Evolutionary conservation across 2,797 vertebrate species (phyloP).

Genomic region (Myotis daubentonii): DNA sequence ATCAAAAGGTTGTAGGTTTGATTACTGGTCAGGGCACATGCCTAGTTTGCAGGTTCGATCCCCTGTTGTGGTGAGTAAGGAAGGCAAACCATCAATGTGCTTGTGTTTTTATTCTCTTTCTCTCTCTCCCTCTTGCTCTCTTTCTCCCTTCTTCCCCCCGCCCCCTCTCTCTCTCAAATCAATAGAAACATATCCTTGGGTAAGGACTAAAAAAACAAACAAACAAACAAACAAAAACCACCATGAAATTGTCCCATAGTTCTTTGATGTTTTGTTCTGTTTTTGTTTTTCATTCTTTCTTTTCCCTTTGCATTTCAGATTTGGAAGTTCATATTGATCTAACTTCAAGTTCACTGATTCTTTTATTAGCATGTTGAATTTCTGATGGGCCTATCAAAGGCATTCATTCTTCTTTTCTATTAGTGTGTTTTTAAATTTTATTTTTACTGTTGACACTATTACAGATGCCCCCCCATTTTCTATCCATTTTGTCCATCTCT

Average conservation of each 20-base stretch:
- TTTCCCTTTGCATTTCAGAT: background rate
- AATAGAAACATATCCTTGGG: background rate
- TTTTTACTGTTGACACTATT: background rate
- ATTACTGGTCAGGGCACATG: background rate
- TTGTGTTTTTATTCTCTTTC: background rate
- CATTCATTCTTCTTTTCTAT: background rate
- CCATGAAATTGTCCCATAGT: background rate
- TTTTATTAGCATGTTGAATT: background rate
- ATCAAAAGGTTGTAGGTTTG: background rate
- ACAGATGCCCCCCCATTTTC: background rate
- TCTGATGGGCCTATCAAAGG: background rate
- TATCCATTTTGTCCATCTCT: background rate
- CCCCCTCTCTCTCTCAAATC: background rate
- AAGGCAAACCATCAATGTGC: background rate
- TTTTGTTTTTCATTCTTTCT: background rate
- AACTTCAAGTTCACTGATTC: background rate
- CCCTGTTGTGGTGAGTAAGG: background rate
- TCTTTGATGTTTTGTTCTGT: background rate
- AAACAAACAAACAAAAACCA: too few relatives aligned
- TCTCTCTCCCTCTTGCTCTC: background rate
- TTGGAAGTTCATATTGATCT: background rate
- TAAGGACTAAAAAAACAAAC: background rate
- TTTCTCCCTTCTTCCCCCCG: fast-evolving
- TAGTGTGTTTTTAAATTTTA: background rate
- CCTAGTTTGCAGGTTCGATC: background rate